Percentiles rank a stretch among this genome's conserved stretches.
phyloP scores from a whole-genome alignment of 1,140 invertebrate species.

The Drosophila albomicans region DNA sequence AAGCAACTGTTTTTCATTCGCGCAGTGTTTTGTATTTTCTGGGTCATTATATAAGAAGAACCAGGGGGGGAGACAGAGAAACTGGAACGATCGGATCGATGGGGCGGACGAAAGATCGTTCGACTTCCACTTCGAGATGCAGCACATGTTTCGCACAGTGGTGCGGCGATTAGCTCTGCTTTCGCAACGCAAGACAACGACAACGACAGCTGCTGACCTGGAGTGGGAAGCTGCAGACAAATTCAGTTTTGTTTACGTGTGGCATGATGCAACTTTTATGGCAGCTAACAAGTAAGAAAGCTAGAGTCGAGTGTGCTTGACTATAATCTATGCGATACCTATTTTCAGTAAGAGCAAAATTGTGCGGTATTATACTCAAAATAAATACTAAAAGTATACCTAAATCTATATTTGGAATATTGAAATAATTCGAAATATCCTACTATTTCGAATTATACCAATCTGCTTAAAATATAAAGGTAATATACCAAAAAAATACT shows the following conservation, averaged over 20 bases:
- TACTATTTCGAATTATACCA: no score
- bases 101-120: conserved; percentile 4
- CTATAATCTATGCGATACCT: no score
- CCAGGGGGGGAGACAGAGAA: background rate
- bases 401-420: no score
- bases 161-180: conserved; percentile 51
- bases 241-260: conserved; percentile 29
- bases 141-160: conserved; percentile 51
- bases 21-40: conserved; percentile 39
- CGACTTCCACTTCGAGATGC: conserved; percentile 8
- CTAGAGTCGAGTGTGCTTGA: no score
- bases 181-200: conserved; percentile 46
- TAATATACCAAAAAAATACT: no score
- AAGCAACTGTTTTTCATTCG: conserved; percentile 60
- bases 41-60: conserved; percentile 65
- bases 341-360: no score
- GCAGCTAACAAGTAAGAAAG: background rate
- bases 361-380: no score
- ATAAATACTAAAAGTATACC: no score
- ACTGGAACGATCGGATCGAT: background rate
- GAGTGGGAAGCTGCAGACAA: background rate
- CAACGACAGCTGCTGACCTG: conserved; percentile 14
- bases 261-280: conserved; percentile 47
- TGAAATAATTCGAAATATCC: no score
- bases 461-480: no score